Conservation (phyloP, 2,797 vertebrate species). For the Enteromius afrohamiltoni region DNA sequence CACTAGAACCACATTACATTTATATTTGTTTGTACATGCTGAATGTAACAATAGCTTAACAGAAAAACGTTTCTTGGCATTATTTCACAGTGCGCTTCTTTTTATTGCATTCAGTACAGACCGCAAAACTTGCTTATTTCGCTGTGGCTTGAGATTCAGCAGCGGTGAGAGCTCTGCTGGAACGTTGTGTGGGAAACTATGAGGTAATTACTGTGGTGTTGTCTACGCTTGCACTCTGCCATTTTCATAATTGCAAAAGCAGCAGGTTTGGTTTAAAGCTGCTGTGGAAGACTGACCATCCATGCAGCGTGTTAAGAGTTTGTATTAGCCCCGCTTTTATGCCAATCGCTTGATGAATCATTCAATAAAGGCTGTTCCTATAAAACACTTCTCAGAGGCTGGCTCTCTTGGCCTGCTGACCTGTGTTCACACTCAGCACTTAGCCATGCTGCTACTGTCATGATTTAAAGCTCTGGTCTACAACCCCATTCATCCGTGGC, state of each 20-base stretch:
- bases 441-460: constrained; percentile 45
- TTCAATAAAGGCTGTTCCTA: constrained; percentile 66
- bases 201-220: background rate
- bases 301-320: constrained; percentile 52
- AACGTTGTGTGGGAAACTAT: background rate
- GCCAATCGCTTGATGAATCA: constrained; percentile 70
- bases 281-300: constrained; percentile 46
- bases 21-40: background rate
- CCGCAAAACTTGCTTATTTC: background rate
- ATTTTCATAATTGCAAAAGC: constrained; percentile 45
- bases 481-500: constrained; percentile 51
- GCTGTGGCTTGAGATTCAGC: background rate
- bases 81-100: background rate
- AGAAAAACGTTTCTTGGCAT: background rate
- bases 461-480: constrained; percentile 67
- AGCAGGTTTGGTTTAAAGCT: constrained; percentile 55
- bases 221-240: constrained; percentile 49
- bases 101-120: background rate
- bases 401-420: constrained; percentile 66
- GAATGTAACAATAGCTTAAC: background rate
- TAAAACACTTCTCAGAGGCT: constrained; percentile 64
- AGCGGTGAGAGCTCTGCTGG: background rate
- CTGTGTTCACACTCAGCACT: constrained; percentile 57
- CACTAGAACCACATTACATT: too few species aligned
- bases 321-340: constrained; percentile 54